Evolutionary conservation across 2,113 vertebrate species (phyloP).

Genomic region (Pica pica): DNA sequence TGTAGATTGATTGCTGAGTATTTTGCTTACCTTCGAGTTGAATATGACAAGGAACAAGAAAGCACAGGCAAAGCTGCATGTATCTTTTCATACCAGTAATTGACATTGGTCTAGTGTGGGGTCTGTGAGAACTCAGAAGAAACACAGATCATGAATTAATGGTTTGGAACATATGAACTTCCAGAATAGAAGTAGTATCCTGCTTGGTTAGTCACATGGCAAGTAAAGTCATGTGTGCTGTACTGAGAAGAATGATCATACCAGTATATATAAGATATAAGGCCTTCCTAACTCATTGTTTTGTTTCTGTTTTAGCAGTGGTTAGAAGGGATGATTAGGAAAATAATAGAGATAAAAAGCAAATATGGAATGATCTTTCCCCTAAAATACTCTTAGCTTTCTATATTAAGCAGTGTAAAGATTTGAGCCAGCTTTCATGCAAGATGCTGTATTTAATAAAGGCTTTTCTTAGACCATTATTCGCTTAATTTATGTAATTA

Average conservation of each 20-base stretch:
- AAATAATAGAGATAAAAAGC: neutral
- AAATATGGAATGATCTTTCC: neutral
- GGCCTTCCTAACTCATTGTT: neutral
- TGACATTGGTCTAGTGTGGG: neutral
- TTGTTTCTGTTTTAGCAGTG: neutral
- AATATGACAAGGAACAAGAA: neutral
- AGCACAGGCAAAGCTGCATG: neutral
- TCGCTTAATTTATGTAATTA: neutral
- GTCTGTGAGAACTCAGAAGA: neutral
- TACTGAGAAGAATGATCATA: neutral
- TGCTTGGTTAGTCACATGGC: neutral
- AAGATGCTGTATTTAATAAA: neutral
- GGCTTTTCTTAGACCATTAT: neutral
- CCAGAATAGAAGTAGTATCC: neutral
- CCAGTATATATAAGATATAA: neutral
- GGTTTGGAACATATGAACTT: neutral
- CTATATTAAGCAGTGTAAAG: neutral
- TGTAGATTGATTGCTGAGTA: neutral
- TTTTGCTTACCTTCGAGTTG: neutral
- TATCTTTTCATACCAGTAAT: neutral
- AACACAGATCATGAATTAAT: neutral
- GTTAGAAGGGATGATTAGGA: neutral
- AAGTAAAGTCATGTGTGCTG: fast-evolving
- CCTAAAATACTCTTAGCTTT: neutral
- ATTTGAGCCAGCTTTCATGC: neutral